Conservation (phyloP, 2,113 vertebrate species). For the Microtus richardsoni region DNA sequence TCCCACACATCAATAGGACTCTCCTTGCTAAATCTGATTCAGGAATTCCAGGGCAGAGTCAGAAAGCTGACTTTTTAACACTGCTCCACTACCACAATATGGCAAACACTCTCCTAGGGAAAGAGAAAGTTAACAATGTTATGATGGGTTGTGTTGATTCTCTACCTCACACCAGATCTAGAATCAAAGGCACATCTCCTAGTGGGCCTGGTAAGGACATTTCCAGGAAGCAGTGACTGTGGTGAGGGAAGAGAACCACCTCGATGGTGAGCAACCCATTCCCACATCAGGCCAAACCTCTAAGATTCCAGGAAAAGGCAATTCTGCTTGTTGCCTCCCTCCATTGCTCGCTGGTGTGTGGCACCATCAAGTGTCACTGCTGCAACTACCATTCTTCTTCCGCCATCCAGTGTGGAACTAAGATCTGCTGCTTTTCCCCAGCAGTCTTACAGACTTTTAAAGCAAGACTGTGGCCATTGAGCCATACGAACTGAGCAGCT, state of each 20-base stretch:
- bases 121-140: neutral
- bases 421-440: neutral
- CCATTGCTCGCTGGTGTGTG: neutral
- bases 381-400: neutral
- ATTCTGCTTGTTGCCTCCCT: neutral
- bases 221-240: neutral
- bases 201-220: neutral
- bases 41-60: neutral
- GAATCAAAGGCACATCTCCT: neutral
- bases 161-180: neutral
- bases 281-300: neutral
- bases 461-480: neutral
- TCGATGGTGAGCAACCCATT: neutral
- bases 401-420: neutral
- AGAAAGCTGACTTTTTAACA: constrained; percentile 18
- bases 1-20: neutral
- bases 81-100: neutral
- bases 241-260: neutral
- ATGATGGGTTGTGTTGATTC: neutral
- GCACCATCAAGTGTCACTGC: neutral
- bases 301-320: neutral
- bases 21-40: neutral
- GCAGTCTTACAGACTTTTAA: neutral
- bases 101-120: neutral
- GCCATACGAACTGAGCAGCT: neutral